Evolutionary conservation across 2,113 vertebrate genomes (phyloP).

Genomic region (Coregonus clupeaformis): DNA sequence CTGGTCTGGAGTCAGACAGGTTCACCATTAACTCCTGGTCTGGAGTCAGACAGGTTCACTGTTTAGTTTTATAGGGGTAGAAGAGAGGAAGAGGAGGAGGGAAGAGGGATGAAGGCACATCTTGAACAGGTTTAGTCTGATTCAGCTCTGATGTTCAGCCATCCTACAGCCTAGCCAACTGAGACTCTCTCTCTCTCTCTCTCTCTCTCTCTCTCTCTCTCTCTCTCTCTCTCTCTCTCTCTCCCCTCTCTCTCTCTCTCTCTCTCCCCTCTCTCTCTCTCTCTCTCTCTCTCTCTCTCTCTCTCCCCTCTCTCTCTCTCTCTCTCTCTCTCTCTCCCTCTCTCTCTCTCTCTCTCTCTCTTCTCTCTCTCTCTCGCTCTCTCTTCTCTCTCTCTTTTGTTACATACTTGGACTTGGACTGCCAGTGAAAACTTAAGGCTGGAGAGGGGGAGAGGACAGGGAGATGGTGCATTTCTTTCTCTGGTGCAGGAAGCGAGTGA

Average conservation of each 20-base stretch:
- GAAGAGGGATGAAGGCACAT: slow-evolving; percentile 33
- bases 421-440: slow-evolving; percentile 20
- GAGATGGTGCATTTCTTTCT: slow-evolving; percentile 5
- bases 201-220: slow-evolving; percentile 13
- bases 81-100: neutral
- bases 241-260: slow-evolving; percentile 12
- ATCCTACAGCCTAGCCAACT: slow-evolving; percentile 29
- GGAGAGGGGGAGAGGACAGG: slow-evolving; percentile 5
- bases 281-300: neutral
- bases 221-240: too few species aligned
- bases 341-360: too few species aligned
- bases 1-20: too few species aligned
- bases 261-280: neutral
- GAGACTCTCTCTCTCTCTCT: slow-evolving; percentile 15
- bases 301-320: too few species aligned
- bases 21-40: neutral
- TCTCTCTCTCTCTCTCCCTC: too few species aligned
- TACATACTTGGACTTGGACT: slow-evolving; percentile 24
- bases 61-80: neutral
- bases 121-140: slow-evolving; percentile 63
- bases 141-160: slow-evolving; percentile 48
- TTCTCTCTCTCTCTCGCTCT: too few species aligned
- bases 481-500: slow-evolving; percentile 17
- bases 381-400: neutral
- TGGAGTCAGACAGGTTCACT: neutral